Conservation (phyloP, 2,888 invertebrate species). For the Drosophila testacea region DNA sequence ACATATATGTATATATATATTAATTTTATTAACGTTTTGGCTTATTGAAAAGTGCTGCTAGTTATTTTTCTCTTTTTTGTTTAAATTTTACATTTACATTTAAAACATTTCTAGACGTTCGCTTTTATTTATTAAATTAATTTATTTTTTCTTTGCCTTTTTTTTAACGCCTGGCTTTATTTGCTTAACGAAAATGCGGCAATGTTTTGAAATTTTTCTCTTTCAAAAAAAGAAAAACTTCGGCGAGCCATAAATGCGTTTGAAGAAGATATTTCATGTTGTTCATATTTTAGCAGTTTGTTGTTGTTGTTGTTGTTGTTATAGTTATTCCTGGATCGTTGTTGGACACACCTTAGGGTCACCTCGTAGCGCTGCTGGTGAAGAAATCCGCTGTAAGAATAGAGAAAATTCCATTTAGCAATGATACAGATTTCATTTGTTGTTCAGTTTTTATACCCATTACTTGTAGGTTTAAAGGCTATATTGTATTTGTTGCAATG, state of each 20-base stretch:
- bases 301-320: conserved; percentile 28
- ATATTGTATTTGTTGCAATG: too few species aligned
- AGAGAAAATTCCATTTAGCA: neutral
- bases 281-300: conserved; percentile 22
- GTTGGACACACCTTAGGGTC: conserved; percentile 87
- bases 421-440: neutral
- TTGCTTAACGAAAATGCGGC: conserved; percentile 39
- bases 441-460: too few species aligned
- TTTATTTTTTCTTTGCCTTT: conserved; percentile 30
- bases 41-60: conserved; percentile 72
- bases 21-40: conserved; percentile 52
- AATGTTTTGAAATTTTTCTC: conserved; percentile 20
- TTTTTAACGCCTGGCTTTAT: conserved; percentile 26
- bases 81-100: conserved; percentile 57
- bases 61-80: conserved; percentile 31
- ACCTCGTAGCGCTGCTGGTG: conserved; percentile 91
- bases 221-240: conserved; percentile 31
- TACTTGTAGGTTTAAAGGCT: too few species aligned
- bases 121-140: conserved; percentile 6
- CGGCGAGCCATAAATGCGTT: conserved; percentile 71
- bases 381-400: conserved; percentile 87
- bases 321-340: conserved; percentile 30
- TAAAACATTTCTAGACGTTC: conserved; percentile 41
- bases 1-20: conserved; percentile 25
- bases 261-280: conserved; percentile 49